phyloP scores from a whole-genome alignment of 2,797 vertebrate species.

The Pagetopsis macropterus region DNA sequence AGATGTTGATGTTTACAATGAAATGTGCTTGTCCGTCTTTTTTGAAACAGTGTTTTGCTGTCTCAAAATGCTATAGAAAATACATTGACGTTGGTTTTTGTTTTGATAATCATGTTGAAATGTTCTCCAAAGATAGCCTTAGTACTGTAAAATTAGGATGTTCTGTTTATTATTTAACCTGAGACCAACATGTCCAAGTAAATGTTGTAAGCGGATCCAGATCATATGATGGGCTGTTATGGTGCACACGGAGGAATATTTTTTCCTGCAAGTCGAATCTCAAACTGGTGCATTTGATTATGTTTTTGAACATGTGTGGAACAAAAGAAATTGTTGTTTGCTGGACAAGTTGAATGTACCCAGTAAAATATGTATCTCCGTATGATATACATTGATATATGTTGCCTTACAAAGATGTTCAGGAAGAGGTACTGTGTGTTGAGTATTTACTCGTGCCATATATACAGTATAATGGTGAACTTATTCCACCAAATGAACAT shows the following conservation, averaged over 20 bases:
- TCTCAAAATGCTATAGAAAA: slow-evolving; percentile 10
- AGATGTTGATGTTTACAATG: slow-evolving; percentile 39
- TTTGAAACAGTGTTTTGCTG: slow-evolving; percentile 4
- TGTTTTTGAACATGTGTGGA: slow-evolving; percentile 8
- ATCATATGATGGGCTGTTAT: not conserved
- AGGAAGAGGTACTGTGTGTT: not conserved
- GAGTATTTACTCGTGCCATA: slow-evolving; percentile 22
- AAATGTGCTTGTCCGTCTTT: not conserved
- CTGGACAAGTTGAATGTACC: slow-evolving; percentile 12
- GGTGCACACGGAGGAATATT: slow-evolving; percentile 23
- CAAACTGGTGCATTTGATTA: not conserved
- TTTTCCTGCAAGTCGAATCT: slow-evolving; percentile 10
- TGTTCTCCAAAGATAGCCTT: slow-evolving; percentile 30
- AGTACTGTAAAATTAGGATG: slow-evolving; percentile 56
- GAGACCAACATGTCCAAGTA: not conserved
- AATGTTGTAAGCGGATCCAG: slow-evolving; percentile 12
- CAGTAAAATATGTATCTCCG: not conserved
- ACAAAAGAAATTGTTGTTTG: slow-evolving; percentile 13
- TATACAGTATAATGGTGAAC: slow-evolving; percentile 39
- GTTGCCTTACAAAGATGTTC: slow-evolving; percentile 21
- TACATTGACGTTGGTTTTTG: not conserved
- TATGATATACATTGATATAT: slow-evolving; percentile 10
- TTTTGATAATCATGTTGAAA: slow-evolving; percentile 7
- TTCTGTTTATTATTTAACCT: slow-evolving; percentile 14
- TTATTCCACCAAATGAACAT: slow-evolving; percentile 13